A percentile compares a stretch with the other conserved stretches of the same genome.
These are phyloP conservation scores for Meliscaeva auricollis DNA, from an alignment of 2,888 invertebrate genomes.

Conservation along the genomic window DNA sequence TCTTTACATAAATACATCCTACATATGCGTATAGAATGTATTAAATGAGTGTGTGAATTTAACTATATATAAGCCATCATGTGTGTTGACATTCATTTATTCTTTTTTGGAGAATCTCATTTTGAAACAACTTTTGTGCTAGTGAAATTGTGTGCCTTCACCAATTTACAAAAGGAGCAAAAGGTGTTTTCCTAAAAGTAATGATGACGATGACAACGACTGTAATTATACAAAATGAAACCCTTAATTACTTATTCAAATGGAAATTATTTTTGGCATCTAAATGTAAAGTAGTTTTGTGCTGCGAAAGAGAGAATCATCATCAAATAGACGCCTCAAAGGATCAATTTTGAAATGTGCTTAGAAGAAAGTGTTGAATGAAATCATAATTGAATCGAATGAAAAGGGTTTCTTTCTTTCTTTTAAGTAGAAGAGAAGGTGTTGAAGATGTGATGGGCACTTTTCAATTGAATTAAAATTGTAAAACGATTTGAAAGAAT, in stretches of 20 bases:
- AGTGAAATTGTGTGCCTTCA: slow-evolving; percentile 15
- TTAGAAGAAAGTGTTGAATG: slow-evolving; percentile 37
- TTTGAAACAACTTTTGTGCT: slow-evolving; percentile 37
- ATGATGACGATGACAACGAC: neutral
- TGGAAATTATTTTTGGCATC: slow-evolving; percentile 27
- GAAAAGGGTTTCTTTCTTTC: neutral
- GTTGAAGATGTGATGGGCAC: too few relatives aligned
- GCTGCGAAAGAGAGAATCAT: slow-evolving; percentile 3
- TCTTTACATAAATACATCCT: too few relatives aligned
- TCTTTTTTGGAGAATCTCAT: slow-evolving; percentile 29
- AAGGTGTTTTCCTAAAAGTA: slow-evolving; percentile 29
- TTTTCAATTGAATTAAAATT: neutral
- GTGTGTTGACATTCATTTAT: slow-evolving; percentile 48
- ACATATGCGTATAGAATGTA: too few relatives aligned
- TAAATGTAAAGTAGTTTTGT: slow-evolving; percentile 21
- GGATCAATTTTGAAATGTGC: slow-evolving; percentile 42
- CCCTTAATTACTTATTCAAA: slow-evolving; percentile 41
- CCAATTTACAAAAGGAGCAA: neutral
- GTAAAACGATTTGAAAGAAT: neutral
- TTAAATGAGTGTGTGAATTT: neutral
- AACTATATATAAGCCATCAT: slow-evolving; percentile 26
- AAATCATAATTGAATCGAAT: slow-evolving; percentile 49
- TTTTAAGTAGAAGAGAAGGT: too few relatives aligned
- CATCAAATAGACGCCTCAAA: slow-evolving; percentile 47
- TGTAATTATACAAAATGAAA: slow-evolving; percentile 40